Evolutionary conservation across 1,140 invertebrate genomes (phyloP).

Genomic region (Cotesia glomerata): DNA sequence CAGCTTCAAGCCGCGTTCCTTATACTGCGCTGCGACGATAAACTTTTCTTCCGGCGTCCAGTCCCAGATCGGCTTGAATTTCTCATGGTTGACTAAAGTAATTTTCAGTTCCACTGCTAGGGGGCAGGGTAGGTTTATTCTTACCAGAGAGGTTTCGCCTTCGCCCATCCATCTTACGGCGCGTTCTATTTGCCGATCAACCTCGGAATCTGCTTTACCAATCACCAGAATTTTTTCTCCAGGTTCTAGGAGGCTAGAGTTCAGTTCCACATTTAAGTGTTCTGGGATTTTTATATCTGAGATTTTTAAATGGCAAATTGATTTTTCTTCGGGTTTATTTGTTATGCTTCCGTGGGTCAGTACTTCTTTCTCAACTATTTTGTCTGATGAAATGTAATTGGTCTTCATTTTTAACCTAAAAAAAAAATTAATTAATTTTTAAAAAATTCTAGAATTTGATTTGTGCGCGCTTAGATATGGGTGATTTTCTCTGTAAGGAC

Average conservation of each 20-base stretch:
- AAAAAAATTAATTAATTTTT: no score
- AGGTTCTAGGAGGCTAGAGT: constrained; percentile 43
- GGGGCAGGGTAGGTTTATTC: constrained; percentile 32
- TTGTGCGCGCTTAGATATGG: no score
- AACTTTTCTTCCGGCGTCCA: constrained; percentile 60
- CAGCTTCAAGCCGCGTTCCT: constrained; percentile 56
- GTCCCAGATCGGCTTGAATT: constrained; percentile 50
- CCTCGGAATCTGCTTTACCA: constrained; percentile 42
- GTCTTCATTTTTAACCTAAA: constrained; percentile 20
- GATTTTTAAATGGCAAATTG: constrained; percentile 44
- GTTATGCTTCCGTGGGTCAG: constrained; percentile 39
- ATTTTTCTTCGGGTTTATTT: constrained; percentile 50
- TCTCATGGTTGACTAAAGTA: constrained; percentile 41
- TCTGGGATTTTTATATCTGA: constrained; percentile 37
- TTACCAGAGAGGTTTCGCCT: constrained; percentile 46
- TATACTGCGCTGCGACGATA: constrained; percentile 51
- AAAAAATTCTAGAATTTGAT: no score
- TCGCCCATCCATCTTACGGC: constrained; percentile 52
- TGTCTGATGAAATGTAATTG: constrained; percentile 40
- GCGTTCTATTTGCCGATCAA: constrained; percentile 54
- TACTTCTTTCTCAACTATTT: constrained; percentile 48
- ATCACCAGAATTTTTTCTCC: constrained; percentile 30
- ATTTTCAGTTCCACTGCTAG: constrained; percentile 37
- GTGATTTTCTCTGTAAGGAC: no score
- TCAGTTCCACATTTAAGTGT: constrained; percentile 32